Percentiles rank a stretch among this genome's conserved stretches.
Evolutionary conservation across 2,888 invertebrate genomes (phyloP).

Genomic region (Leptinotarsa tumamoca): DNA sequence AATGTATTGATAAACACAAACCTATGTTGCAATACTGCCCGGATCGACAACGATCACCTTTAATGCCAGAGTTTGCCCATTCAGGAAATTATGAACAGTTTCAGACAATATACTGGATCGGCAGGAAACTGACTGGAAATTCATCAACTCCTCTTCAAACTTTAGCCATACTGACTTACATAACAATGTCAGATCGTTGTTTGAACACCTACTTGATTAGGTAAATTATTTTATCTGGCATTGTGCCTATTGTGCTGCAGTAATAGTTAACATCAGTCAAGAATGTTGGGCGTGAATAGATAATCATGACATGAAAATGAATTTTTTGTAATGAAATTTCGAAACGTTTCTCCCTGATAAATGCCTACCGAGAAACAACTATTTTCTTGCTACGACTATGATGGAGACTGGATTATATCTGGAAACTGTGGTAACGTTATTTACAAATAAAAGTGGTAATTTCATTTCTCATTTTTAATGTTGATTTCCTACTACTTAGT

Average conservation of each 20-base stretch:
- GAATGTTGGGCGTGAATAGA: neutral
- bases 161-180: constrained; percentile 29
- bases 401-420: no score
- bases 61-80: constrained; percentile 44
- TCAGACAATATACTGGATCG: constrained; percentile 52
- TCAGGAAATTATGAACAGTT: constrained; percentile 57
- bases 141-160: constrained; percentile 22
- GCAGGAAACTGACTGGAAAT: constrained; percentile 42
- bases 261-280: neutral
- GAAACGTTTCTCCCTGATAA: no score
- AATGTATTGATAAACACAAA: constrained; percentile 39
- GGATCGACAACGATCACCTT: constrained; percentile 37
- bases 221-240: constrained; percentile 4
- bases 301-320: no score
- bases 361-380: no score
- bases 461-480: no score
- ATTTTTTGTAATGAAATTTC: no score
- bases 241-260: neutral
- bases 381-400: no score
- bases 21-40: constrained; percentile 1
- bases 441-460: no score
- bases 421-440: no score
- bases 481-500: no score
- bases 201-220: constrained; percentile 42
- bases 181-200: constrained; percentile 44